These are phyloP conservation scores for Scaptomyza tumidula DNA, from an alignment of 2,888 invertebrate genomes.

Conservation along the genomic window DNA sequence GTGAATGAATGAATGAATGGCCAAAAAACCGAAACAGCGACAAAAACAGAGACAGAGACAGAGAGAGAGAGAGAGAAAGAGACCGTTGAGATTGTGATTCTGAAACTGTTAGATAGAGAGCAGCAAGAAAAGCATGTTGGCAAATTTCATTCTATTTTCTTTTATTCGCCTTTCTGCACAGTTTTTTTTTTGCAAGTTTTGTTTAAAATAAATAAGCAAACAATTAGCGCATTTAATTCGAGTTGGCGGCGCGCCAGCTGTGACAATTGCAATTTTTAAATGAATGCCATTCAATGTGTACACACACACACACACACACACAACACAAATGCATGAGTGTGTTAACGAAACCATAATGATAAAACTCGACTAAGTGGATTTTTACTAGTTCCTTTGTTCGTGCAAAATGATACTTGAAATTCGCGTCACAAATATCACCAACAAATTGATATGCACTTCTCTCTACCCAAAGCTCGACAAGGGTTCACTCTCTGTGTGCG, in stretches of 20 bases:
- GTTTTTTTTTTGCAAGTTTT: conserved; percentile 34
- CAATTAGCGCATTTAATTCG: conserved; percentile 62
- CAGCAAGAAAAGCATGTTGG: conserved; percentile 26
- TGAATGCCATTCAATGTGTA: background rate
- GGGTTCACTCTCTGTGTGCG: background rate
- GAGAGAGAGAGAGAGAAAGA: background rate
- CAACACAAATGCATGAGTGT: background rate
- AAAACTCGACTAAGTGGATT: conserved; percentile 25
- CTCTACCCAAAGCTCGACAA: conserved; percentile 12
- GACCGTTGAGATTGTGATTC: background rate
- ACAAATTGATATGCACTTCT: conserved; percentile 64
- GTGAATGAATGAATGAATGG: conserved; percentile 66
- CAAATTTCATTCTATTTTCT: conserved; percentile 54
- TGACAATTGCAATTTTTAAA: conserved; percentile 8
- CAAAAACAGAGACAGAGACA: background rate
- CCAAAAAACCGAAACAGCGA: conserved; percentile 45
- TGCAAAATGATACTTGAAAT: conserved; percentile 26
- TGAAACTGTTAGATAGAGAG: conserved; percentile 20
- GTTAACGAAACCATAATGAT: background rate
- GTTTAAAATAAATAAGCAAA: conserved; percentile 63
- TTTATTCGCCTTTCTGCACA: conserved; percentile 30
- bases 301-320: background rate
- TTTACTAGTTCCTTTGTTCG: conserved; percentile 19
- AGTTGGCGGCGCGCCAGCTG: conserved; percentile 29
- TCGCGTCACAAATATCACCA: conserved; percentile 53